Conservation (phyloP, 2,888 invertebrate genomes). For the Anagyrus pseudococci region DNA sequence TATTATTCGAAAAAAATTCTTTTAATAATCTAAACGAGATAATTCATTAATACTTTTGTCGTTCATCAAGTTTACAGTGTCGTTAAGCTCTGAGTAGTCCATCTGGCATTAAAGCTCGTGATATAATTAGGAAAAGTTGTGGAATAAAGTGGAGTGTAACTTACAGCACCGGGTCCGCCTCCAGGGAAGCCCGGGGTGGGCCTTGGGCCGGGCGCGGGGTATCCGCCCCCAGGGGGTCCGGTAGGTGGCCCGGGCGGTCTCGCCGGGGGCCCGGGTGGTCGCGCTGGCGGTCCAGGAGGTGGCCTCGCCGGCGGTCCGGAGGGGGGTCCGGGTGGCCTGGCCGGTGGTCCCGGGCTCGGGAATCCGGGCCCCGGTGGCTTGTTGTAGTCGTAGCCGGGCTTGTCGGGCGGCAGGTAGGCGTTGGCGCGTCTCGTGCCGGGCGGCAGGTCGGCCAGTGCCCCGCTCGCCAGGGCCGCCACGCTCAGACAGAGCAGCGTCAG, state of each 20-base stretch:
- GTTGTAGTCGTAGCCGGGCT: slow-evolving; percentile 71
- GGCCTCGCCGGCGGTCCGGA: slow-evolving; percentile 40
- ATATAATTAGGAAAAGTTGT: too few species aligned
- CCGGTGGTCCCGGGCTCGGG: slow-evolving; percentile 47
- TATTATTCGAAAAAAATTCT: too few species aligned
- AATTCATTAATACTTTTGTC: too few species aligned
- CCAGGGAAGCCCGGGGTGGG: slow-evolving; percentile 54
- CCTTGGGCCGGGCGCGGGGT: slow-evolving; percentile 50
- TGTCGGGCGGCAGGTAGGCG: slow-evolving; percentile 76
- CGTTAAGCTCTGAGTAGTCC: too few species aligned
- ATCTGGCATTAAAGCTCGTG: too few species aligned
- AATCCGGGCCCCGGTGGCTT: slow-evolving; percentile 71
- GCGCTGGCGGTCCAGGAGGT: slow-evolving; percentile 40
- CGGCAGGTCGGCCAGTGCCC: slow-evolving; percentile 64
- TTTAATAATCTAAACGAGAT: too few species aligned
- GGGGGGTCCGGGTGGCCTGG: slow-evolving; percentile 40
- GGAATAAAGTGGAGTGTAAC: too few species aligned
- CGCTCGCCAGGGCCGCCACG: slow-evolving; percentile 23
- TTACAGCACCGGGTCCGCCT: slow-evolving; percentile 45
- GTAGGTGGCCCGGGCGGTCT: slow-evolving; percentile 44
- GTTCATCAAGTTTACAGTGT: too few species aligned
- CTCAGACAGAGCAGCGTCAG: slow-evolving; percentile 43
- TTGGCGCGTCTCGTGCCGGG: slow-evolving; percentile 68
- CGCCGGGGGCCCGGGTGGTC: slow-evolving; percentile 35
- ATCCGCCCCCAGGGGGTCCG: slow-evolving; percentile 41